Evolutionary conservation across 2,888 invertebrate species (phyloP).

Genomic region (Cyaniris semiargus): DNA sequence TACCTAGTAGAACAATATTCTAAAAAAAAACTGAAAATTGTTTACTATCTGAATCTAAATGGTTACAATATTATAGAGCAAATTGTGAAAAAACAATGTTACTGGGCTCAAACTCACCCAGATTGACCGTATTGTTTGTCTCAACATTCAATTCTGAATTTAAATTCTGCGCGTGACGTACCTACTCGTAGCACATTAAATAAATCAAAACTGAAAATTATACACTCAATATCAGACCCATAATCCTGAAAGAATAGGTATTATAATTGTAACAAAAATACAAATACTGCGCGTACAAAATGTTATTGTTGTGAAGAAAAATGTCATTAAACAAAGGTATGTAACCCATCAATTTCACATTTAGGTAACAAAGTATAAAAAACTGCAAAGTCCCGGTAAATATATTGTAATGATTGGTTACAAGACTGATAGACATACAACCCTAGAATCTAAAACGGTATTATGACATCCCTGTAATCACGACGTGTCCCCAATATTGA

Average conservation of each 20-base stretch:
- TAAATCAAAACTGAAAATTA: not conserved
- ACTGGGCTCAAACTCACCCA: not conserved
- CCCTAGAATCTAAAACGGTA: not conserved
- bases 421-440: not conserved
- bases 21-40: not conserved
- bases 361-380: not conserved
- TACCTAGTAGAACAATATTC: not conserved
- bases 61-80: not conserved
- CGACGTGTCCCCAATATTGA: constrained; percentile 2
- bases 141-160: not conserved
- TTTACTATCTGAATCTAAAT: not conserved
- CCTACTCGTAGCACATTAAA: not conserved
- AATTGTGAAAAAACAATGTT: not conserved
- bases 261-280: not conserved
- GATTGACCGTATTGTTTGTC: constrained; percentile 14
- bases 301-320: too few species aligned
- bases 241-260: not conserved
- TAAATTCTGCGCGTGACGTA: not conserved
- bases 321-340: too few species aligned
- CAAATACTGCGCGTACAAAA: not conserved
- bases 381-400: not conserved
- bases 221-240: not conserved
- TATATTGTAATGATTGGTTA: not conserved
- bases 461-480: not conserved
- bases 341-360: too few species aligned